These are phyloP conservation scores for Pluvialis apricaria DNA, from an alignment of 2,113 vertebrate species.

Conservation along the genomic window DNA sequence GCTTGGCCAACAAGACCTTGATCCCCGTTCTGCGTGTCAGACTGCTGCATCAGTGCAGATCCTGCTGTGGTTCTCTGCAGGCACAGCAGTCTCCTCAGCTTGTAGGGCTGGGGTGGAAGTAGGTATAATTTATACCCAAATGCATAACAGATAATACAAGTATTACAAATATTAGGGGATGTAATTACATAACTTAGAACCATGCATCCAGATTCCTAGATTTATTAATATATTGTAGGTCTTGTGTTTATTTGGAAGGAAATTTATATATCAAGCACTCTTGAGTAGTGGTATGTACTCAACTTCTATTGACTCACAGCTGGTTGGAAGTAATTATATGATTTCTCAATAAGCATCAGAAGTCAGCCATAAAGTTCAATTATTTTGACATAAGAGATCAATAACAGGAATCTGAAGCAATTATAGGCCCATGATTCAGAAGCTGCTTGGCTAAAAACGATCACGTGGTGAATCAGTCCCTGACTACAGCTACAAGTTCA, in stretches of 20 bases:
- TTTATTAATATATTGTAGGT: neutral
- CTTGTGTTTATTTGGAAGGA: neutral
- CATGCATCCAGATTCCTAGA: neutral
- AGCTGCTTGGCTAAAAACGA: neutral
- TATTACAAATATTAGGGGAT: neutral
- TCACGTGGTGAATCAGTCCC: neutral
- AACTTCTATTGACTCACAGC: neutral
- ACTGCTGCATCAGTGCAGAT: neutral
- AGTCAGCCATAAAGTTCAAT: constrained; percentile 50
- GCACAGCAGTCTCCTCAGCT: neutral
- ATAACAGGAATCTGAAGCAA: constrained; percentile 48
- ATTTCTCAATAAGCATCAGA: constrained; percentile 57
- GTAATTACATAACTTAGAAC: neutral
- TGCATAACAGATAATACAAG: neutral
- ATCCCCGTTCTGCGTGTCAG: neutral
- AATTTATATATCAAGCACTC: neutral
- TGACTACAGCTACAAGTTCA: neutral
- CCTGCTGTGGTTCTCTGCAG: neutral
- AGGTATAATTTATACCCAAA: neutral
- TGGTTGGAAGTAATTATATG: constrained; percentile 51
- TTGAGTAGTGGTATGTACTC: neutral
- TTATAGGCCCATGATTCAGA: constrained; percentile 23
- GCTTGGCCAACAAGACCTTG: neutral
- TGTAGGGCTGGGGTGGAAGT: neutral
- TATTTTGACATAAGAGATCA: constrained; percentile 59